A percentile compares a stretch with the other conserved stretches of the same genome.
Conservation (phyloP, 2,113 vertebrate genomes). For the Felis chaus region DNA sequence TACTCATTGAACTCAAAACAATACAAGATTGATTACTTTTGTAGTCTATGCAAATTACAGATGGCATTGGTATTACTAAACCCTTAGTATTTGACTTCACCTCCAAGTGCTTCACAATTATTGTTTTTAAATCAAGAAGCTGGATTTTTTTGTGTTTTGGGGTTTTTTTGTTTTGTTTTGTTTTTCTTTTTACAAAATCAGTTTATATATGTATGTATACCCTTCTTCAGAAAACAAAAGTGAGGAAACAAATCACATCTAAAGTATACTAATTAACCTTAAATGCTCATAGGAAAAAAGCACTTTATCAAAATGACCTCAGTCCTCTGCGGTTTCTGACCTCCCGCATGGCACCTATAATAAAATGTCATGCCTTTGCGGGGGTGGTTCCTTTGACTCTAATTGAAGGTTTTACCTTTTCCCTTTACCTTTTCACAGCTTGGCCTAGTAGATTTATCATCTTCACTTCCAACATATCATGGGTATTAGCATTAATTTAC, state of each 20-base stretch:
- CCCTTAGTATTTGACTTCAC: background rate
- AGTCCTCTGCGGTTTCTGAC: background rate
- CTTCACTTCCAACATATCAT: background rate
- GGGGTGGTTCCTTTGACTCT: background rate
- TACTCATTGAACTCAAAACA: slow-evolving; percentile 72
- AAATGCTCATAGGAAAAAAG: background rate
- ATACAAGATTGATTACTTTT: slow-evolving; percentile 61
- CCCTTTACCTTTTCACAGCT: background rate
- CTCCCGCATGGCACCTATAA: background rate
- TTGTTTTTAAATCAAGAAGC: slow-evolving; percentile 32
- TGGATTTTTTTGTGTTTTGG: background rate
- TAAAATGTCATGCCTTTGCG: background rate
- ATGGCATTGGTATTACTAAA: slow-evolving; percentile 58
- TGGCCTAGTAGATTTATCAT: background rate
- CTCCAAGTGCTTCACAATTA: background rate
- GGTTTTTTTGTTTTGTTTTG: background rate
- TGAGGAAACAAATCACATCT: background rate
- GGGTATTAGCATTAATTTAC: background rate
- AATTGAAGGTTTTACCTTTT: slow-evolving; percentile 8
- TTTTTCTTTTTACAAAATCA: background rate
- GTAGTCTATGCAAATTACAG: slow-evolving; percentile 62
- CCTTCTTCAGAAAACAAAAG: background rate
- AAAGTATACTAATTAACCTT: slow-evolving; percentile 7
- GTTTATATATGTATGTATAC: background rate
- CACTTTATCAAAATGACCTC: background rate